Base-by-base conservation (phyloP, 2,888 invertebrate genomes). In the Napeogenes sylphis region DNA sequence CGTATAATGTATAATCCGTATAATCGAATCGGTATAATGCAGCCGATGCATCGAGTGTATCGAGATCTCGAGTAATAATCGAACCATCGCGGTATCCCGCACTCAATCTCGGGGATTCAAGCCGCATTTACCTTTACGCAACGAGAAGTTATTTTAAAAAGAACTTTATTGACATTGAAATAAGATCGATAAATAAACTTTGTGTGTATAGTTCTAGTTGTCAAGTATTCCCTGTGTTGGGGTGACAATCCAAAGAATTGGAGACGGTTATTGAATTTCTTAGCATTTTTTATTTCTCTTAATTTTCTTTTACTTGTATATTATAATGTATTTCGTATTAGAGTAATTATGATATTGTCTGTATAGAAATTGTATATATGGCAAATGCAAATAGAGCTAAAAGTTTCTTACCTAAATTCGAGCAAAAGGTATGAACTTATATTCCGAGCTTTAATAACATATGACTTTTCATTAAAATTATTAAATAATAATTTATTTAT, bases 201-300 rank as follows among this genome's bases (percentile, higher is more conserved):
- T 45, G n/a, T 35, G 35, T 35, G 42, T 14, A n/a, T 6, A 60
- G 46, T 47, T 68, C 67, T 60, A 62, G 68, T 75, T 71, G 75
- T 73, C 62, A 58, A 71, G 73, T 74, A 77, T 74, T 78, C 77
- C 75, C 76, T 77, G 74, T 79, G 79, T 80, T 81, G 80, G 21
- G 85, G 87, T 84, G 86, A 87, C 86, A 87, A 85, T 82, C 79
- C 79, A 82, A 83, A 85, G 83, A 87, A 84, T 82, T 80, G 77
- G 70, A 76, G 81, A 82, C 79, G 79, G 81, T 87, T 87, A 87
- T 88, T 87, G 86, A 88, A 87, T 87, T 85, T 87, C 84, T 87
- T 84, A 83, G 81, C 82, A 83, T 83, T 85, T 85, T 87, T 85
- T 79, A 85, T 85, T 86, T 82, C 78, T 81, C 80, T 82, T 81